Percentiles rank a stretch among this genome's conserved stretches.
Evolutionary conservation across 2,888 invertebrate genomes (phyloP).

Genomic region (Pollenia amentaria): DNA sequence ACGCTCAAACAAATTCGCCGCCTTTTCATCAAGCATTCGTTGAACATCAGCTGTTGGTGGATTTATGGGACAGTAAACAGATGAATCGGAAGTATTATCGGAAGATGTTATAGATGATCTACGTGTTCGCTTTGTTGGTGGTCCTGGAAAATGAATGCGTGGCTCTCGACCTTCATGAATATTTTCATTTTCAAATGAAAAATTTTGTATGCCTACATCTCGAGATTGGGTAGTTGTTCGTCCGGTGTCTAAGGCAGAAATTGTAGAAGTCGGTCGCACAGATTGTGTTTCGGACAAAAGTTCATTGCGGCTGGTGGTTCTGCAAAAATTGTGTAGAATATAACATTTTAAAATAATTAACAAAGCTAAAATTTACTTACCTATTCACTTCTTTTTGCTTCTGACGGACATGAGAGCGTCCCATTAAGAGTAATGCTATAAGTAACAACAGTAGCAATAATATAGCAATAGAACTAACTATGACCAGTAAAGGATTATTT

Average conservation of each 20-base stretch:
- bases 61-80: conserved; percentile 84
- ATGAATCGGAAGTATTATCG: conserved; percentile 84
- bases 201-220: conserved; percentile 81
- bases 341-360: neutral
- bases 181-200: conserved; percentile 80
- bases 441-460: conserved; percentile 82
- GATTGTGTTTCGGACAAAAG: conserved; percentile 81
- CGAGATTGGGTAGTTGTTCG: conserved; percentile 78
- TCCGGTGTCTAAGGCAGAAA: conserved; percentile 77
- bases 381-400: conserved; percentile 80
- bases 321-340: conserved; percentile 57
- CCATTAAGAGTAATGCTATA: conserved; percentile 82
- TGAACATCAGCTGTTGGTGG: conserved; percentile 83
- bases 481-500: conserved; percentile 82
- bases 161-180: conserved; percentile 71
- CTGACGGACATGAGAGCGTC: conserved; percentile 79
- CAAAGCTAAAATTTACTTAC: conserved; percentile 74
- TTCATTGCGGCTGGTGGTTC: conserved; percentile 82
- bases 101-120: conserved; percentile 81
- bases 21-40: conserved; percentile 82
- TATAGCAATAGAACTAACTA: conserved; percentile 81
- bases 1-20: conserved; percentile 81
- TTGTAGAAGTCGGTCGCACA: conserved; percentile 78
- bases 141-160: conserved; percentile 79
- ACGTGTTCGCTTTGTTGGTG: conserved; percentile 78